Base-by-base conservation (phyloP, 2,797 vertebrate species). In the Halcyon chelicuti region DNA sequence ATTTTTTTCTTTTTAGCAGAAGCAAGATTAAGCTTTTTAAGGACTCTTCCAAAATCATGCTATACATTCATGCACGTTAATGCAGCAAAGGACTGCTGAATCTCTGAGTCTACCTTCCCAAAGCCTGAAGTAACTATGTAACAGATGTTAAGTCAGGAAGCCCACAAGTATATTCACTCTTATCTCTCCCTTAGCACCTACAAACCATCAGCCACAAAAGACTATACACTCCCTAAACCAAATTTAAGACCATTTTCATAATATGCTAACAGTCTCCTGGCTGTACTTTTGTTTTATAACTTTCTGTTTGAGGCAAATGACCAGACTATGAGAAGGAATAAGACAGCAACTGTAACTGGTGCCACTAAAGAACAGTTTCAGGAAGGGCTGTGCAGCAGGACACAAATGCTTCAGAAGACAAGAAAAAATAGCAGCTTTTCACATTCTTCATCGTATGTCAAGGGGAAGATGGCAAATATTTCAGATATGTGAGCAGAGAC, bases 61-160 rank as follows among this genome's bases (percentile, higher is more conserved):
- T 88, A 58, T 66, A 60, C 37, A 73, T 79, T 78, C 78, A 92
- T 20, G n/a, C 47, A 78, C 9, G 0, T 63, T 77, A 83, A 78
- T n/a, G 63, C 15, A 79, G 29, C 51, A 46, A 80, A 80, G 40
- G 67, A 58, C 55, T 70, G 31, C 12, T 70, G 44, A 20, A 85
- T 73, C 29, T 73, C 31, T 20, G 23, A 66, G 49, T 63, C 72
- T 93, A 28, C 37, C 28, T 86, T 77, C 21, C 19, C 1, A 0
- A 87, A 72, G 35, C 35, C 67, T 86, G 54, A 91, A 93, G 65
- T 86, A 95, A 88, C 78, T 49, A 57, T 13, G 3, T 51, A 86
- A 80, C 88, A 96, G 94, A 90, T 91, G 93, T 71, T 89, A 94
- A 82, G 22, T 57, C 65, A 90, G 75, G 40, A 93, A 44, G 62